phyloP scores from a whole-genome alignment of 2,888 invertebrate species.

The Aradus depressus region DNA sequence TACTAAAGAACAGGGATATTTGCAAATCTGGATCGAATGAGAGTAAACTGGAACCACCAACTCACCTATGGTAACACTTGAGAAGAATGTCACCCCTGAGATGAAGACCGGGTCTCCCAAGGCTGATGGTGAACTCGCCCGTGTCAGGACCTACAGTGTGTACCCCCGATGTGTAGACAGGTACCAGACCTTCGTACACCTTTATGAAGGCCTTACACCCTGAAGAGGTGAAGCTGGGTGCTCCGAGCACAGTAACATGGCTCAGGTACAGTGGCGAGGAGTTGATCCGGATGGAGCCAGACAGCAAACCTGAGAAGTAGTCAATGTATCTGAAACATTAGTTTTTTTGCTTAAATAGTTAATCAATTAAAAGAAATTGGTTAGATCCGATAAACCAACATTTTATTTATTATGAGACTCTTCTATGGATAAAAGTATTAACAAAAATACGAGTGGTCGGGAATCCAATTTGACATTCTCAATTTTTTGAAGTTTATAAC shows the following conservation, averaged over 20 bases:
- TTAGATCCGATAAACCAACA: too few relatives aligned
- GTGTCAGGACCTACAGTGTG: conserved; percentile 56
- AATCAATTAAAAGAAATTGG: too few relatives aligned
- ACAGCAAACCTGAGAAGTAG: conserved; percentile 81
- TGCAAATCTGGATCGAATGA: too few relatives aligned
- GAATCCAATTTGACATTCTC: too few relatives aligned
- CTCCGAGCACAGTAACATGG: conserved; percentile 73
- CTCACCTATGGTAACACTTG: conserved; percentile 69
- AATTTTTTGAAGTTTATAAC: too few relatives aligned
- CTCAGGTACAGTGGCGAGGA: conserved; percentile 75
- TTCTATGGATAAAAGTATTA: too few relatives aligned
- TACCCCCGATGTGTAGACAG: conserved; percentile 75
- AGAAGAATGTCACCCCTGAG: conserved; percentile 82
- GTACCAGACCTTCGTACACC: conserved; percentile 83
- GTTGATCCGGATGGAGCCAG: conserved; percentile 80
- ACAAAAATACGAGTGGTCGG: too few relatives aligned
- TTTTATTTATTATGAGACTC: too few relatives aligned
- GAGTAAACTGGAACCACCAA: too few relatives aligned
- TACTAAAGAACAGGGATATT: neutral
- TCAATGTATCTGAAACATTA: conserved; percentile 66
- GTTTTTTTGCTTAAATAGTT: too few relatives aligned
- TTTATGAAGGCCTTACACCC: conserved; percentile 66
- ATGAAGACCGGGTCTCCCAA: conserved; percentile 54
- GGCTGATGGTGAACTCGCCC: conserved; percentile 56
- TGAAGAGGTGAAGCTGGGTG: conserved; percentile 50